Evolutionary conservation across 2,113 vertebrate genomes (phyloP).

Genomic region (Camelus bactrianus): DNA sequence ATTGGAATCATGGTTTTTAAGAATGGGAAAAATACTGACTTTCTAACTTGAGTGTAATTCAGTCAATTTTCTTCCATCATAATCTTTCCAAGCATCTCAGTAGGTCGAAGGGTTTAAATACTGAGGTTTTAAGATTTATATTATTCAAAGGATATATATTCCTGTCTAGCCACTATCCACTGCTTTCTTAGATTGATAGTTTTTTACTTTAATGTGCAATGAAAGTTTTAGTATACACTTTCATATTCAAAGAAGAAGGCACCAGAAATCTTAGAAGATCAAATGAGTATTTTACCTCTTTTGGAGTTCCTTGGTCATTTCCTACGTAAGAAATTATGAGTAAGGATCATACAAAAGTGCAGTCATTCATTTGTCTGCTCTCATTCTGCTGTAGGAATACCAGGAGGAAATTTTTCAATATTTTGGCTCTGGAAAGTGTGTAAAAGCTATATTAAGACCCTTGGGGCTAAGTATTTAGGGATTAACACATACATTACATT

Average conservation of each 20-base stretch:
- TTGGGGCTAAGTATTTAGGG: neutral
- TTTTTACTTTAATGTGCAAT: constrained; percentile 10
- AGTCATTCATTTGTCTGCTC: neutral
- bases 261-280: constrained; percentile 31
- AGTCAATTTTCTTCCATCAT: constrained; percentile 39
- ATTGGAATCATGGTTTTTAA: constrained; percentile 48
- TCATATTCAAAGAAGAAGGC: constrained; percentile 44
- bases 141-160: neutral
- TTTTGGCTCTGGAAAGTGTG: neutral
- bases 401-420: neutral
- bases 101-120: neutral
- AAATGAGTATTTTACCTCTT: constrained; percentile 43
- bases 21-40: constrained; percentile 42
- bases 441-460: neutral
- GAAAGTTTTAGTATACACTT: constrained; percentile 16
- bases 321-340: neutral
- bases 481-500: neutral
- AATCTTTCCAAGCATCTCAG: constrained; percentile 23
- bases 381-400: neutral
- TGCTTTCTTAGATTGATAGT: neutral
- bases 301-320: constrained; percentile 32
- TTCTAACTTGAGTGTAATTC: constrained; percentile 14
- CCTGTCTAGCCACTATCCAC: neutral
- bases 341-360: neutral
- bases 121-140: constrained; percentile 25